phyloP scores from a whole-genome alignment of 2,888 invertebrate species.

The Phasia obesa region DNA sequence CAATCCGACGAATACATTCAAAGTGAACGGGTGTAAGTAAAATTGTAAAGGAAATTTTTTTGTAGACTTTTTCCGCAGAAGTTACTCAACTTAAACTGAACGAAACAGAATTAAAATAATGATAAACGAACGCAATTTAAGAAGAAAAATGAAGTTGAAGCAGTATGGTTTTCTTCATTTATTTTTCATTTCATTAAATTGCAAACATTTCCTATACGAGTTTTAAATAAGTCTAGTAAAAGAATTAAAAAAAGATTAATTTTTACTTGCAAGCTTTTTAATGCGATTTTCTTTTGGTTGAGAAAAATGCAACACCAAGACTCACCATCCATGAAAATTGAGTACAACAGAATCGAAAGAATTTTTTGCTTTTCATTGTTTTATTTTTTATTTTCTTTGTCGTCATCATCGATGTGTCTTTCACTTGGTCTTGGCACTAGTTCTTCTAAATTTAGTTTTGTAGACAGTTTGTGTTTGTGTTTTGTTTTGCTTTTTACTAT shows the following conservation, averaged over 20 bases:
- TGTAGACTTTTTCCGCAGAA: constrained; percentile 8
- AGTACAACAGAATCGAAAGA: constrained; percentile 1
- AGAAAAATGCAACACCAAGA: constrained; percentile 12
- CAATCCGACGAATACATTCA: constrained; percentile 8
- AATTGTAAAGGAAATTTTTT: constrained; percentile 22
- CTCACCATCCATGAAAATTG: neutral
- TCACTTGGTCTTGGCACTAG: constrained; percentile 66
- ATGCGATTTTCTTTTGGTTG: constrained; percentile 25
- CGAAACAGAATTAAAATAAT: constrained; percentile 17
- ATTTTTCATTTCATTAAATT: constrained; percentile 39
- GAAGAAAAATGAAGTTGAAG: constrained; percentile 17
- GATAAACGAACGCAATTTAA: constrained; percentile 24
- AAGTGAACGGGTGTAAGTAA: constrained; percentile 30
- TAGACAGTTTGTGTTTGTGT: neutral
- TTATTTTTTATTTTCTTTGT: neutral
- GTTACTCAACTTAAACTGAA: constrained; percentile 5
- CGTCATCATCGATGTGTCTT: constrained; percentile 17
- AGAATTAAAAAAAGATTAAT: constrained; percentile 17
- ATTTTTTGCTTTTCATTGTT: neutral
- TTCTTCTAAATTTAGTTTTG: constrained; percentile 60
- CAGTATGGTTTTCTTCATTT: constrained; percentile 17
- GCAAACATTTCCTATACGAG: neutral
- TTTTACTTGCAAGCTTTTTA: constrained; percentile 19
- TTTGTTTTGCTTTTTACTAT: neutral
- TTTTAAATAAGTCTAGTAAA: constrained; percentile 9